Conservation (phyloP, 1,140 invertebrate species). For the Fragariocoptes setiger region DNA sequence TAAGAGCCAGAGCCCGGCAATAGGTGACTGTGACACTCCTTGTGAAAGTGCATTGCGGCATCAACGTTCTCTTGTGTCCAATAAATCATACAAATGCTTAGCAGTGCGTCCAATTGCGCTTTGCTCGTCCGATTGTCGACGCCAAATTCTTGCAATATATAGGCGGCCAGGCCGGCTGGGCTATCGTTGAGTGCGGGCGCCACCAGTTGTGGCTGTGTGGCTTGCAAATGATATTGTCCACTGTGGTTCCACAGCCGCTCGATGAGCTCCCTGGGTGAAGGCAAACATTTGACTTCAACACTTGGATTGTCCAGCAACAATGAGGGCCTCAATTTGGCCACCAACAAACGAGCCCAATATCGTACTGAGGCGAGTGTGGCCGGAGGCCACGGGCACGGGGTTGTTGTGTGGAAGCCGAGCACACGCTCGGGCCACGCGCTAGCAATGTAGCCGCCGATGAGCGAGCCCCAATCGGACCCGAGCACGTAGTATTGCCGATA, state of each 20-base stretch:
- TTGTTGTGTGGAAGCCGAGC: conserved; percentile 2
- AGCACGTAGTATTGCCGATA: conserved; percentile 41
- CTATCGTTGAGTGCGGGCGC: conserved; percentile 22
- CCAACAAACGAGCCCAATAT: too few species aligned
- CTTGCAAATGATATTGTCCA: conserved; percentile 29
- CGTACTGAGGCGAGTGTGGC: too few species aligned
- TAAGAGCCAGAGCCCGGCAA: too few species aligned
- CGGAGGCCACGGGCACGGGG: not conserved
- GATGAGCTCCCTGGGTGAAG: too few species aligned
- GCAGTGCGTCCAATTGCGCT: conserved; percentile 30
- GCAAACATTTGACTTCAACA: too few species aligned
- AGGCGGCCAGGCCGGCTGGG: conserved; percentile 39
- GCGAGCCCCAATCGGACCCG: conserved; percentile 37
- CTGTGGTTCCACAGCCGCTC: too few species aligned
- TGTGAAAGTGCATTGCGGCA: conserved; percentile 35
- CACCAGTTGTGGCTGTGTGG: conserved; percentile 57
- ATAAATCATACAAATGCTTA: conserved; percentile 63
- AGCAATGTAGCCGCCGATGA: conserved; percentile 11
- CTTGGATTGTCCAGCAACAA: too few species aligned
- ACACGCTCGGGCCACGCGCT: not conserved
- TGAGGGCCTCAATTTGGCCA: too few species aligned
- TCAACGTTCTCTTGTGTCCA: conserved; percentile 40
- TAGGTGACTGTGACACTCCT: conserved; percentile 19
- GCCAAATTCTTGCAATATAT: conserved; percentile 47
- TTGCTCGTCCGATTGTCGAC: conserved; percentile 34